These are phyloP conservation scores for Philantomba maxwellii DNA, from an alignment of 2,113 vertebrate species.

Conservation along the genomic window DNA sequence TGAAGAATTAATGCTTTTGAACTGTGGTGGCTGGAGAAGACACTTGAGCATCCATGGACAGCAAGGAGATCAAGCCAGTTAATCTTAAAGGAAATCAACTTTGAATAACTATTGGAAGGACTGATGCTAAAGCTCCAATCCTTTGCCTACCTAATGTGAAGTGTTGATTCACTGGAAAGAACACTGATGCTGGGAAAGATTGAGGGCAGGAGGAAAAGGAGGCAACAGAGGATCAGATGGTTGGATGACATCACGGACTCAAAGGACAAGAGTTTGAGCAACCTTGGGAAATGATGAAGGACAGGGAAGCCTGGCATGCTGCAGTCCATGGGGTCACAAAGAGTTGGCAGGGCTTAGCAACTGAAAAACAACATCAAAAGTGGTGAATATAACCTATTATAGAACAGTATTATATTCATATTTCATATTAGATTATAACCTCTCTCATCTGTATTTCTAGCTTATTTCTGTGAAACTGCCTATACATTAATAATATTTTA, in stretches of 20 bases:
- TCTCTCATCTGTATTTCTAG: not conserved
- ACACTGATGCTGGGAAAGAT: not conserved
- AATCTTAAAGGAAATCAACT: not conserved
- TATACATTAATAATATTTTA: conserved; percentile 10
- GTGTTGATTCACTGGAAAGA: not conserved
- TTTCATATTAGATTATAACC: not conserved
- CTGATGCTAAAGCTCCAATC: not conserved
- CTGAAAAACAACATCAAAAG: not conserved
- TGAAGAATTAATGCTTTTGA: not conserved
- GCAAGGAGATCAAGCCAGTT: not conserved
- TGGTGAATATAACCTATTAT: not conserved
- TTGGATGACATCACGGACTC: not conserved
- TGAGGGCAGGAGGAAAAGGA: not conserved
- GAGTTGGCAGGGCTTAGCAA: not conserved
- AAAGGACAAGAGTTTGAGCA: not conserved
- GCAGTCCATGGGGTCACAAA: not conserved
- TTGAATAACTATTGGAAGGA: not conserved
- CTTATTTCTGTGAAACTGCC: not conserved
- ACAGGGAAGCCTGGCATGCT: not conserved
- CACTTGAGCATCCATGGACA: not conserved
- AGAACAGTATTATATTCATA: not conserved
- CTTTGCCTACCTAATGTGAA: not conserved
- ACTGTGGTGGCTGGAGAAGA: not conserved
- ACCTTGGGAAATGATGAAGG: not conserved
- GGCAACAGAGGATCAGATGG: not conserved